Base-by-base conservation (phyloP, 2,113 vertebrate species). In the Sinocyclocheilus grahami region DNA sequence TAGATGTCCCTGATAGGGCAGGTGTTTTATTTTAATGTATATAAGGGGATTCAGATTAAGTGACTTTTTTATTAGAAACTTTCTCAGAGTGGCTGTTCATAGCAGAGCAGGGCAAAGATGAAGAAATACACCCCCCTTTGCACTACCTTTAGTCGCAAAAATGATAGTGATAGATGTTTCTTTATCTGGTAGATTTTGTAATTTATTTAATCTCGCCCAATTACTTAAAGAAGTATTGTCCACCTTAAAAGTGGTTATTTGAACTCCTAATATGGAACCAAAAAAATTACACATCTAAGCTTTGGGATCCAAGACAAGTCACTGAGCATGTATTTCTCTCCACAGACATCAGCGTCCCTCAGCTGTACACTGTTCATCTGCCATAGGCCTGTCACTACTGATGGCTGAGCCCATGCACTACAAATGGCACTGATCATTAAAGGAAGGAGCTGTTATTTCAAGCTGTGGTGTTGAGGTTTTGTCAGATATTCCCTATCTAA, bases 391-490 rank as follows among this genome's bases (percentile, higher is more conserved):
- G 75, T 71, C 76, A 80, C 22, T 48, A 62, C 58, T 22, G 67
- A 86, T 24, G 39, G 10, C 76, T 13, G 8, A 67, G 46, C 46
- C 76, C 51, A 48, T 63, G 55, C 76, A 30, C 30, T 33, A 67
- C 76, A 69, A 83, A 85, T 76, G 83, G 30, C 71, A 63, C 53
- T 72, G 30, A 77, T 89, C 71, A 72, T 85, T 86, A 88, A 69
- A 71, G 30, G 24, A 12, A 69, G 51, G 20, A 78, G 60, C 16
- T 46, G 79, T 87, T 89, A 84, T 86, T 82, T 82, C 33, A n/a
- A 20, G 53, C 51, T 37, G 58, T 74, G 65, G 46, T 3, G 14
- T 1, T 55, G 51, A 78, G 60, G 86, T 27, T 85, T 72, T 69
- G 58, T 81, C 65, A 83, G 78, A 81, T 78, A 51, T 85, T 63